phyloP scores from a whole-genome alignment of 64 coral and sea anemone species.

The Actinia equina region DNA sequence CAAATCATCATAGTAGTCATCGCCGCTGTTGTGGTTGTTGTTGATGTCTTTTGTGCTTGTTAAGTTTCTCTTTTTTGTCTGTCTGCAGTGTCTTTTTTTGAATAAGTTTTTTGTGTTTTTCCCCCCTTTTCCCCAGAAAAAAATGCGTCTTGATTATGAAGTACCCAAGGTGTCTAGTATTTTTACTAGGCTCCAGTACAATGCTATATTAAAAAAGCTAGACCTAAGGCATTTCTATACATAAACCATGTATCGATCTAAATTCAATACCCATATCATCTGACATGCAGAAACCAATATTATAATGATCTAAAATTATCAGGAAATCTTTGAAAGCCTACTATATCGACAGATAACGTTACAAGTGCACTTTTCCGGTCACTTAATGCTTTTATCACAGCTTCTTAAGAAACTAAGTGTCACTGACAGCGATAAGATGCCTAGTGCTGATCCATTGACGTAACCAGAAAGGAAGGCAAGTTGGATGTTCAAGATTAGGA shows the following conservation, averaged over 20 bases:
- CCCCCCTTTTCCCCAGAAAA: too few species aligned
- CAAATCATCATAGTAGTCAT: too few species aligned
- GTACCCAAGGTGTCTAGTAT: too few species aligned
- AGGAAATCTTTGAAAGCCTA: not conserved
- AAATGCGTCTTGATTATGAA: too few species aligned
- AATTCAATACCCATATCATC: not conserved
- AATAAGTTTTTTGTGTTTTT: too few species aligned
- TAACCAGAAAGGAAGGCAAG: not conserved
- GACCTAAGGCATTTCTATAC: not conserved
- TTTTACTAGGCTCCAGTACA: too few species aligned
- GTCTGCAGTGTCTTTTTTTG: too few species aligned
- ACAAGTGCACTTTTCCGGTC: slow-evolving; percentile 26
- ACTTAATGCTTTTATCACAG: slow-evolving; percentile 17
- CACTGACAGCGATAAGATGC: not conserved
- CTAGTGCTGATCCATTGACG: not conserved
- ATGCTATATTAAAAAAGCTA: not conserved
- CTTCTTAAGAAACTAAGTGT: slow-evolving; percentile 7
- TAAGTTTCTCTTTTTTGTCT: too few species aligned
- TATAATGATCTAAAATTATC: not conserved
- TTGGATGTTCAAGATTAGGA: not conserved
- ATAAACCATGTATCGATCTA: not conserved
- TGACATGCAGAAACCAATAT: not conserved
- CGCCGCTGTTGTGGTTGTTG: too few species aligned
- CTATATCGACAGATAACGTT: not conserved
- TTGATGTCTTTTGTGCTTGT: too few species aligned